A percentile compares a stretch with the other conserved stretches of the same genome.
phyloP scores from a whole-genome alignment of 2,113 vertebrate genomes.

The Lepidothrix coronata region DNA sequence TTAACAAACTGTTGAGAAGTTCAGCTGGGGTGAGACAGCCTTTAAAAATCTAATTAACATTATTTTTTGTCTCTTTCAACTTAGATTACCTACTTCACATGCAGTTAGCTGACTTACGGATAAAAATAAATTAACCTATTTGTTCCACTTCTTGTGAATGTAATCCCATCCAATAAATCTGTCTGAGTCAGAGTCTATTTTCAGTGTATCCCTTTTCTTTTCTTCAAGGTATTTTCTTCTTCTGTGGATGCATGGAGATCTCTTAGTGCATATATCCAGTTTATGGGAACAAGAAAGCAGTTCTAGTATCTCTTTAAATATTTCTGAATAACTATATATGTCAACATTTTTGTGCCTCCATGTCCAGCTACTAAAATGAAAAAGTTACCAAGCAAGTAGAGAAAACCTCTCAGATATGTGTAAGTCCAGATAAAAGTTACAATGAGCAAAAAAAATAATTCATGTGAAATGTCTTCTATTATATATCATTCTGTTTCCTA shows the following conservation, averaged over 20 bases:
- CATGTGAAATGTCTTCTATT: neutral
- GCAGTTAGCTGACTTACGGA: neutral
- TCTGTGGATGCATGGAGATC: neutral
- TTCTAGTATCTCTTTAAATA: neutral
- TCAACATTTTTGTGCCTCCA: neutral
- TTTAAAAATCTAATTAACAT: slow-evolving; percentile 37
- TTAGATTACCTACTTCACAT: neutral
- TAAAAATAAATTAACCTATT: slow-evolving; percentile 26
- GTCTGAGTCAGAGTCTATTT: neutral
- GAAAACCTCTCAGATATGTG: fast-evolving
- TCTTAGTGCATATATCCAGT: neutral
- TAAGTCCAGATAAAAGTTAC: neutral
- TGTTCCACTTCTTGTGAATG: neutral
- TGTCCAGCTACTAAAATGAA: neutral
- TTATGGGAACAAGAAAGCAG: neutral
- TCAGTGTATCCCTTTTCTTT: neutral
- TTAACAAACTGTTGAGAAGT: neutral
- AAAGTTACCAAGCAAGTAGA: neutral
- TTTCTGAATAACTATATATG: neutral
- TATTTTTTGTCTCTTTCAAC: slow-evolving; percentile 1
- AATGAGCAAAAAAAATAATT: neutral
- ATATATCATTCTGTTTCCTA: neutral
- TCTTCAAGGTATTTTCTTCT: neutral
- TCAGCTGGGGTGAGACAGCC: neutral
- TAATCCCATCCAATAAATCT: neutral